Conservation (phyloP, 2,113 vertebrate genomes). For the Oncorhynchus keta region DNA sequence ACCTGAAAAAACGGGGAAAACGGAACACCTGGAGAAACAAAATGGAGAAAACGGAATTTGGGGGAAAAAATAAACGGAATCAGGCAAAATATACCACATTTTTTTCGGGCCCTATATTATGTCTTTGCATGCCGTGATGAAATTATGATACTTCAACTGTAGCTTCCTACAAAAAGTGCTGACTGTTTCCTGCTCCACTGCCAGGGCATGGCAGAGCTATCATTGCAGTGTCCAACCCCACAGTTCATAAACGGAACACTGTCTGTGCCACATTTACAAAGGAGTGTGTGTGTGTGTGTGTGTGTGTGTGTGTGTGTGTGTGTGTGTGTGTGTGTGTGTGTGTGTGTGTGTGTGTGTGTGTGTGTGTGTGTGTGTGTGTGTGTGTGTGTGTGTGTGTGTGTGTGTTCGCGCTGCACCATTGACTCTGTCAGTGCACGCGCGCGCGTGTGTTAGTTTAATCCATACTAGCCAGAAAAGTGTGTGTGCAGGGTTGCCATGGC, state of each 20-base stretch:
- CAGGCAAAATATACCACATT: no score
- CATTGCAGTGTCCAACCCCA: background rate
- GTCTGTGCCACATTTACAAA: no score
- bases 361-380: background rate
- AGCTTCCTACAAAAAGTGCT: background rate
- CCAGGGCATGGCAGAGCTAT: background rate
- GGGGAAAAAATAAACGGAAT: no score
- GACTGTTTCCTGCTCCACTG: background rate
- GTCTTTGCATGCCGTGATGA: no score
- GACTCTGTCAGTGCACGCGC: no score
- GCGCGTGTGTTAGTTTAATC: no score
- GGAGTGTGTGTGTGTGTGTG: background rate
- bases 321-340: background rate
- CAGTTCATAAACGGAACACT: background rate
- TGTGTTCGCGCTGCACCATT: background rate
- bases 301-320: background rate
- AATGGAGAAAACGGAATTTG: no score
- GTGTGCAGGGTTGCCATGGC: slow-evolving; percentile 39
- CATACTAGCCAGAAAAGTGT: slow-evolving; percentile 2
- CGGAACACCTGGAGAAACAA: no score
- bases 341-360: background rate
- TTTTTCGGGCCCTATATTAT: no score
- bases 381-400: background rate
- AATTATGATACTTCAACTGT: background rate
- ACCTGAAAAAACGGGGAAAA: no score